Evolutionary conservation across 1,140 invertebrate genomes (phyloP).

Genomic region (Antheraea mylitta): DNA sequence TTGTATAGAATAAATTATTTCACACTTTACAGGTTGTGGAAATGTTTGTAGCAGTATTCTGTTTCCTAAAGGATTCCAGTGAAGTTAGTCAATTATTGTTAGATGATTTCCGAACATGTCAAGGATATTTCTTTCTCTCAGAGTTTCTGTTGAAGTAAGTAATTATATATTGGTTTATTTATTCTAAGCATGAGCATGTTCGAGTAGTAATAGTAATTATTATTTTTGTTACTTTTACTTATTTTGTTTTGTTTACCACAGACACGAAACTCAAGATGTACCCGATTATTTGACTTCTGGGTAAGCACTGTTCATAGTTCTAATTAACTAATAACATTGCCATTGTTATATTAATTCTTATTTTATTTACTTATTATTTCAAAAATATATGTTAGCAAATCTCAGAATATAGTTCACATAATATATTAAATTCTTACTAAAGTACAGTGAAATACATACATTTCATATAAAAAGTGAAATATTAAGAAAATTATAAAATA

Average conservation of each 20-base stretch:
- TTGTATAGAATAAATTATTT: neutral
- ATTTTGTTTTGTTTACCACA: slow-evolving; percentile 71
- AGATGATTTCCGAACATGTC: slow-evolving; percentile 96
- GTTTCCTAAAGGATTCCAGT: slow-evolving; percentile 99
- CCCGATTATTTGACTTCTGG: slow-evolving; percentile 76
- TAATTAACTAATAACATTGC: neutral
- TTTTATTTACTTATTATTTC: neutral
- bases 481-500: no score
- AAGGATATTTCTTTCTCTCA: slow-evolving; percentile 96
- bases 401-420: no score
- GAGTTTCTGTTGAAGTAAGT: slow-evolving; percentile 96
- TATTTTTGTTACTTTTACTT: slow-evolving; percentile 45
- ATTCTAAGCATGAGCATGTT: slow-evolving; percentile 35
- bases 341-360: neutral
- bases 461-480: no score
- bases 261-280: slow-evolving; percentile 72
- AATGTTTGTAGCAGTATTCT: slow-evolving; percentile 99
- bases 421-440: no score
- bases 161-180: neutral
- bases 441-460: no score
- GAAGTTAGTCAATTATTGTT: slow-evolving; percentile 96
- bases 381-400: no score
- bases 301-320: slow-evolving; percentile 49
- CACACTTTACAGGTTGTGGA: slow-evolving; percentile 86
- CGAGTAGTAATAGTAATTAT: slow-evolving; percentile 17